A percentile compares a stretch with the other conserved stretches of the same genome.
Evolutionary conservation across 2,113 vertebrate genomes (phyloP).

Genomic region (Collichthys lucidus): DNA sequence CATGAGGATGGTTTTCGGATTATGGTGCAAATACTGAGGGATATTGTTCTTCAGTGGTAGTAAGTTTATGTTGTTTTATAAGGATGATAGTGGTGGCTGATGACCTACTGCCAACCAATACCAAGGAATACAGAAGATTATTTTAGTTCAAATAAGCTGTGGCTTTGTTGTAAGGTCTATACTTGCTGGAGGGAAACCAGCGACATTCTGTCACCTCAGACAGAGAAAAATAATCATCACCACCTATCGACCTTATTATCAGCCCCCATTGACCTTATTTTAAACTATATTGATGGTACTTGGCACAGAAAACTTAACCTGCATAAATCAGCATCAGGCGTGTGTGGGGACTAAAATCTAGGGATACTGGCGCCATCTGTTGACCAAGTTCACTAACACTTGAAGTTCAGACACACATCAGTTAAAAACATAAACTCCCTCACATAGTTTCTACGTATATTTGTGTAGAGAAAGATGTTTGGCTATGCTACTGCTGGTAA

Average conservation of each 20-base stretch:
- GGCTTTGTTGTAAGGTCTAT: not conserved
- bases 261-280: not conserved
- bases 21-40: not conserved
- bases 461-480: not conserved
- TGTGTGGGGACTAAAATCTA: not conserved
- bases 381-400: slow-evolving; percentile 25
- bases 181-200: not conserved
- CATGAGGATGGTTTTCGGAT: not conserved
- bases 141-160: not conserved
- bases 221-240: not conserved
- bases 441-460: not conserved
- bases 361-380: slow-evolving; percentile 66
- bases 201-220: not conserved
- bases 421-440: too few relatives aligned
- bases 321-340: not conserved
- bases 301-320: not conserved
- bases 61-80: slow-evolving; percentile 1
- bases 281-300: slow-evolving; percentile 10
- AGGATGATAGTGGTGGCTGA: not conserved
- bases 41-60: slow-evolving; percentile 5
- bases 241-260: slow-evolving; percentile 1
- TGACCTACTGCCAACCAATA: slow-evolving; percentile 3
- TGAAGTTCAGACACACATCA: not conserved
- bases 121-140: not conserved
- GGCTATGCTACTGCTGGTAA: not conserved